A percentile compares a stretch with the other conserved stretches of the same genome.
Conservation (phyloP, 2,888 invertebrate genomes). For the Lathronympha strigana region DNA sequence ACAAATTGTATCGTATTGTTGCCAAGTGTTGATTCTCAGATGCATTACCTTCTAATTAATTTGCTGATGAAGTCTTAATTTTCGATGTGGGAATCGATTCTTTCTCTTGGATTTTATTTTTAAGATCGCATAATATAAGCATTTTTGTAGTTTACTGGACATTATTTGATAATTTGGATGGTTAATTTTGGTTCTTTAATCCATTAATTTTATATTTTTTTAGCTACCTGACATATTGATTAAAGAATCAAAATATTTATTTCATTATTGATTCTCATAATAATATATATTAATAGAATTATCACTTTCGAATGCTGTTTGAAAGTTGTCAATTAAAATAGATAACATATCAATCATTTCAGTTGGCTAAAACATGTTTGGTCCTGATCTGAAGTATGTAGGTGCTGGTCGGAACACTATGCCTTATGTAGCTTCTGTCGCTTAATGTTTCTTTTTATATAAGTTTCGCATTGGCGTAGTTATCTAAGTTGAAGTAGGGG, state of each 20-base stretch:
- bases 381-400: slow-evolving; percentile 61
- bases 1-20: slow-evolving; percentile 37
- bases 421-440: slow-evolving; percentile 45
- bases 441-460: slow-evolving; percentile 31
- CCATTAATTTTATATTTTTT: background rate
- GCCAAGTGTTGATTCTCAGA: slow-evolving; percentile 36
- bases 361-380: slow-evolving; percentile 43
- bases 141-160: slow-evolving; percentile 29
- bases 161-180: slow-evolving; percentile 14
- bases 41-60: slow-evolving; percentile 24
- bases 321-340: slow-evolving; percentile 42
- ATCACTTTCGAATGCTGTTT: slow-evolving; percentile 42
- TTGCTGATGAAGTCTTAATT: slow-evolving; percentile 24
- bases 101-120: slow-evolving; percentile 28
- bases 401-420: slow-evolving; percentile 55
- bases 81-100: slow-evolving; percentile 28
- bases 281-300: slow-evolving; percentile 37
- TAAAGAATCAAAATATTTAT: slow-evolving; percentile 39
- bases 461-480: slow-evolving; percentile 28
- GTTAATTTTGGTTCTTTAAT: slow-evolving; percentile 34
- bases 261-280: slow-evolving; percentile 44
- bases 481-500: slow-evolving; percentile 8
- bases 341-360: slow-evolving; percentile 39
- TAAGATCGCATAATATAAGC: slow-evolving; percentile 39
- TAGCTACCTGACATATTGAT: slow-evolving; percentile 28